Conservation (phyloP, 2,888 invertebrate species). For the Diarsia rubi region DNA sequence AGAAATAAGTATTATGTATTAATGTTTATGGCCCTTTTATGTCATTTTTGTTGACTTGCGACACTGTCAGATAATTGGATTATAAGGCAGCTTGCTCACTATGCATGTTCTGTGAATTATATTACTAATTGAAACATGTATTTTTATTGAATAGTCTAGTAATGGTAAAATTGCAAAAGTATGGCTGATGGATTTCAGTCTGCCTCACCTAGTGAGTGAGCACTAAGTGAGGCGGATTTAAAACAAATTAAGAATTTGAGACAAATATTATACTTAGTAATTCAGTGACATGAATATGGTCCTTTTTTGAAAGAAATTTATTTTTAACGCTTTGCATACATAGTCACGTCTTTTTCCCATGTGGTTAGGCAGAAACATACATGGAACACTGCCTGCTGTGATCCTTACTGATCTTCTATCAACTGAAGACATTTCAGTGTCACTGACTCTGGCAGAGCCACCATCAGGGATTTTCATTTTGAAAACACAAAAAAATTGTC, state of each 20-base stretch:
- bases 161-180: neutral
- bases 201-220: neutral
- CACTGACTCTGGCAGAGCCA: too few relatives aligned
- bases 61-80: conserved; percentile 21
- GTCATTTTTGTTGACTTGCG: conserved; percentile 19
- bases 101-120: conserved; percentile 21
- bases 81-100: conserved; percentile 25
- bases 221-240: neutral
- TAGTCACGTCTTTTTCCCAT: neutral
- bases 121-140: neutral
- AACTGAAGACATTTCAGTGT: too few relatives aligned
- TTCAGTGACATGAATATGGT: neutral
- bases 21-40: neutral
- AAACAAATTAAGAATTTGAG: neutral
- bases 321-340: too few relatives aligned
- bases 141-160: conserved; percentile 37
- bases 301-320: neutral
- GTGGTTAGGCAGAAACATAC: neutral
- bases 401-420: neutral
- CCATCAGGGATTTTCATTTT: too few relatives aligned
- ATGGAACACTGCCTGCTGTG: neutral
- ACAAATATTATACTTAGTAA: neutral
- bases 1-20: conserved; percentile 20
- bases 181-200: neutral
- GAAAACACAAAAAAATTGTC: too few relatives aligned